Base-by-base conservation (phyloP, 1,140 invertebrate genomes). In the Drosophila virilis region DNA sequence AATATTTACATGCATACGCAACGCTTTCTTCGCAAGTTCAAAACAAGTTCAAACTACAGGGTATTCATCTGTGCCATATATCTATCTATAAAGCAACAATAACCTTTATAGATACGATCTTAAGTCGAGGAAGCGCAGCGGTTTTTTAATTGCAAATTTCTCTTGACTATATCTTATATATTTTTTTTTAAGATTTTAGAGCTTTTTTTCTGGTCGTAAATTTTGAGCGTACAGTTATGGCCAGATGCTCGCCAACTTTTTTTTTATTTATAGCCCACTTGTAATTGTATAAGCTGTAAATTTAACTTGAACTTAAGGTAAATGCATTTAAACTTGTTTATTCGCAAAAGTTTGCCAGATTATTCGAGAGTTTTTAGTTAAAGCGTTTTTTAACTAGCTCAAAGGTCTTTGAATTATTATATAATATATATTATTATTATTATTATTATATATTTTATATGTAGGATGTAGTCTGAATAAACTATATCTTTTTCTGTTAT, bases 1-100 rank as follows among this genome's bases (percentile, higher is more conserved):
- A 51, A 50, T 42, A 67, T 75, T 75, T 75, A 58, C 73, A 65
- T 75, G 60, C 54, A 32, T 17, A 51, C 51, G 62, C 55, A 37
- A 40, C 46, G 70, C 71, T 69, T 74, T 73, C 64, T 67, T 74
- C 35, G 32, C 50, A 74, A 71, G 73, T 68, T 71, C 60, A 71
- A 50, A 57, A 48, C 54, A 59, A 62, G 59, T 75, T 65, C 66
- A 70, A 74, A 58, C 33, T 5, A 40, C 33, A 35, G 51, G 33
- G 51, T 54, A 54, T 37, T n/a, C 13, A 54, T 54, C 51, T 54
- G 51, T 35, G 57, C n/a, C 13, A 15, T 45, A 45, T 37, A 46
- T 40, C 42, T 48, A 57, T 22, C 32, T 40, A 33, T 12, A 38
- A 33, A 17, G 9, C 38, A 9, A 45, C n/a, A 37, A 33, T 13